Evolutionary conservation across 1,140 invertebrate species (phyloP), one percentile per base, ranked within the genome.

Genomic region (Drosophila kurseongensis): DNA sequence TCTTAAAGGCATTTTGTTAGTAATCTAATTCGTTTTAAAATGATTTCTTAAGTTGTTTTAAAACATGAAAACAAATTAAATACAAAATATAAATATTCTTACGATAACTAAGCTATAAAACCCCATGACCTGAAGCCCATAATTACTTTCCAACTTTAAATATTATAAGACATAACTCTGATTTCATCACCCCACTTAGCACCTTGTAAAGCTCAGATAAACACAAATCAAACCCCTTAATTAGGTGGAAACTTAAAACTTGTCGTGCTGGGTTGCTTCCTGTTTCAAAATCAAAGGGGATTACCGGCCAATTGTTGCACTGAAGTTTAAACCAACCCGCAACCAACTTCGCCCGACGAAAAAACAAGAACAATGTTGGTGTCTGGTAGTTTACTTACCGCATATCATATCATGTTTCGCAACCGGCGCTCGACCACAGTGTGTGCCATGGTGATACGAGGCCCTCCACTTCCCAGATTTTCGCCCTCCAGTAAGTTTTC

Each of bases 391-490:
- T 71, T 71, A 57, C 57, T 71, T 71, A 69, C 65, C 67, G 36
- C 67, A 71, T 41, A 69, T 57, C 51, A 71, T 71, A 71, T 71
- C 65, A 29, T 57, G 65, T 71, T 57, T 69, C 67, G 23, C 36
- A 69, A 32, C 63, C 61, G 52, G 47, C 45, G 60, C 48, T 18
- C 42, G 51, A 69, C 65, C 65, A 57, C 67, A 71, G 41, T 71
- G 65, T 71, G 65, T 57, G 63, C 42, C 41, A 23, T 47, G 66
- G 5, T 12, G 61, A 55, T 66, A 67, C 32, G 48, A 35, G 60
- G 55, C 1, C 12, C 18, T 13, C 48, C 50, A 27, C 35, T 48
- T 18, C 16, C 18, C 36, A 18, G 18, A 18, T 18, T 18, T 18
- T 18, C 18, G 18, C 18, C 18, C 18, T 18, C 18, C 18, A 32